Conservation (phyloP, 2,113 vertebrate genomes). For the human region GRCh38 chr1:231852501-231853000, state of each 20-base stretch:
- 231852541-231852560: not conserved
- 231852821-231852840: not conserved
- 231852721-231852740: not conserved
- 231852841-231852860: not conserved
- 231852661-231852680: not conserved
- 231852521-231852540: not conserved
- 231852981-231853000: not conserved
- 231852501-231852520: not conserved
- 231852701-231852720: not conserved
- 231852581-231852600: not conserved
- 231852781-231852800: not conserved
- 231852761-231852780: not conserved
- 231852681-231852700: not conserved
- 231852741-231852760: not conserved
- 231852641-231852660: not conserved
- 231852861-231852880: constrained; percentile 43
- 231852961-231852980: not conserved
- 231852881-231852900: constrained; percentile 30
- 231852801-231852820: not conserved
- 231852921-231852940: constrained; percentile 25
- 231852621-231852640: not conserved
- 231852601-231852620: not conserved
- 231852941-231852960: not conserved
- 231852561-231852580: rapidly evolving
- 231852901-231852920: not conserved